These are phyloP conservation scores for Drosophila villosipedis DNA, from an alignment of 2,888 invertebrate genomes.

Conservation along the genomic window DNA sequence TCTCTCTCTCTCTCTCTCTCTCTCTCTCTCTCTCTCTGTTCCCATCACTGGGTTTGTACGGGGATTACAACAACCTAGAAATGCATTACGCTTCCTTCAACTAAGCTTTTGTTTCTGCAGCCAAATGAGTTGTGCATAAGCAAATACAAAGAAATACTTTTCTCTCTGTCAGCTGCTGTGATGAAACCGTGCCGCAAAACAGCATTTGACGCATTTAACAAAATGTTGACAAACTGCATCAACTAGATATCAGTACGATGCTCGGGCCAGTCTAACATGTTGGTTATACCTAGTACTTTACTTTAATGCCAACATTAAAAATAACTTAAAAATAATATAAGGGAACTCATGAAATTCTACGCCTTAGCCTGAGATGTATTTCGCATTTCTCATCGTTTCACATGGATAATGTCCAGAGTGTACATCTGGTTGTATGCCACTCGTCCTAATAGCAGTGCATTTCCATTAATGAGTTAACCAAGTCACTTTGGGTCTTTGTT, in stretches of 20 bases:
- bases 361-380: conserved; percentile 21
- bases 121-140: conserved; percentile 75
- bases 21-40: background rate
- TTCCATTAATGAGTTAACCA: conserved; percentile 59
- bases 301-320: background rate
- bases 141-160: conserved; percentile 48
- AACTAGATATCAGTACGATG: conserved; percentile 26
- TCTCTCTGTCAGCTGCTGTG: conserved; percentile 3
- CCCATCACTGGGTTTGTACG: conserved; percentile 14
- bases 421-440: conserved; percentile 17
- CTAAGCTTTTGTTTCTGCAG: conserved; percentile 37
- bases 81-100: conserved; percentile 49
- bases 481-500: conserved; percentile 47
- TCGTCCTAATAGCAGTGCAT: conserved; percentile 27
- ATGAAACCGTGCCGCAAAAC: background rate
- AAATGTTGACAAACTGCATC: conserved; percentile 14
- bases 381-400: conserved; percentile 48
- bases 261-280: conserved; percentile 23
- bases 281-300: background rate
- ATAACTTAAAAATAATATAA: conserved; percentile 36
- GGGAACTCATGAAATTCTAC: conserved; percentile 37
- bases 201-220: background rate
- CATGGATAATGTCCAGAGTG: conserved; percentile 61
- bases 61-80: conserved; percentile 40
- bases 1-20: background rate